A percentile compares a stretch with the other conserved stretches of the same genome.
Conservation (phyloP, 1,140 invertebrate genomes). For the Rhagoletis zephyria region DNA sequence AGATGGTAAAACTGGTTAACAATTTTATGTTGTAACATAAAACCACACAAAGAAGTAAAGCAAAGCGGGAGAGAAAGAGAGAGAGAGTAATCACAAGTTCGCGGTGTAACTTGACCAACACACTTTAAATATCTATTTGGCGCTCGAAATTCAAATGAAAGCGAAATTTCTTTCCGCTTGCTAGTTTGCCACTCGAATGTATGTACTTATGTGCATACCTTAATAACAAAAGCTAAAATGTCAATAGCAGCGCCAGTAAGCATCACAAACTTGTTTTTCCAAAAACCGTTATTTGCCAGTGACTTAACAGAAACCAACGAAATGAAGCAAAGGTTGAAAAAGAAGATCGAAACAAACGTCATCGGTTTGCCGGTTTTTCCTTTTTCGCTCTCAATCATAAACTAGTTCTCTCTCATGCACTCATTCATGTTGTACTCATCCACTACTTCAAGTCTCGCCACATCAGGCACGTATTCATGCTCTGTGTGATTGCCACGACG, state of each 20-base stretch:
- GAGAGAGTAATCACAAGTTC: neutral
- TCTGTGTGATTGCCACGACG: neutral
- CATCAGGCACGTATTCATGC: too few relatives aligned
- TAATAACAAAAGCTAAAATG: neutral
- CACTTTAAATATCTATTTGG: neutral
- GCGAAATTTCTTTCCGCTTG: neutral
- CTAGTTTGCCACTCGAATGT: too few relatives aligned
- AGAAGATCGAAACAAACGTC: neutral
- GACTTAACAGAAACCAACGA: neutral
- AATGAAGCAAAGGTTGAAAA: neutral
- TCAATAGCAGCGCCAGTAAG: neutral
- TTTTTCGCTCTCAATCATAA: neutral
- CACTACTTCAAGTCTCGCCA: neutral
- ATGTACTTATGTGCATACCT: neutral
- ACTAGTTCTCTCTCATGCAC: neutral
- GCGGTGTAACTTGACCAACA: neutral
- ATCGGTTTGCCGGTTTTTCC: constrained; percentile 17
- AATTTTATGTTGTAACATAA: neutral
- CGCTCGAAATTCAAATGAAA: neutral
- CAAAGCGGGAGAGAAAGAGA: neutral
- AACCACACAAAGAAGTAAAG: neutral
- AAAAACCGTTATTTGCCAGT: neutral
- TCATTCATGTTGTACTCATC: neutral
- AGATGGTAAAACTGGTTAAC: constrained; percentile 3
- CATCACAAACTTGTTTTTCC: constrained; percentile 12